A percentile compares a stretch with the other conserved stretches of the same genome.
Conservation (phyloP, 2,797 vertebrate species). For the Brachyrhaphis roseni region DNA sequence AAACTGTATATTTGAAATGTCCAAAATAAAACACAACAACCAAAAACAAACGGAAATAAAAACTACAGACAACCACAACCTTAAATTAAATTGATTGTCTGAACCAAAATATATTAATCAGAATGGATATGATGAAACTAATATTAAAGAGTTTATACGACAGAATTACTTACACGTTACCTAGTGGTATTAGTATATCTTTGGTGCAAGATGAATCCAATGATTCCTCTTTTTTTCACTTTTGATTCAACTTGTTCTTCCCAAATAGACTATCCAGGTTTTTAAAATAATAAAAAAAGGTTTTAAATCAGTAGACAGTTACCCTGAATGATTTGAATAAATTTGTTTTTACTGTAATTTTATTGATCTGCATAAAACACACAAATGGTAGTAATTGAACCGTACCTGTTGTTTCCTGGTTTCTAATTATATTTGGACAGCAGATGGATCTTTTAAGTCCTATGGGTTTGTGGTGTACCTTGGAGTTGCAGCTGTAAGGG, state of each 20-base stretch:
- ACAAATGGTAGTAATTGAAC: not conserved
- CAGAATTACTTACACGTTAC: not conserved
- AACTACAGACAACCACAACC: too few relatives aligned
- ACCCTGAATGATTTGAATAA: not conserved
- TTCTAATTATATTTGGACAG: conserved; percentile 6
- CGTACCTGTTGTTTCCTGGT: not conserved
- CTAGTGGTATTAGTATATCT: not conserved
- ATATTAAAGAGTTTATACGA: not conserved
- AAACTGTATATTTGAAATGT: too few relatives aligned
- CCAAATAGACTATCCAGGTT: not conserved
- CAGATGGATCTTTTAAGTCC: not conserved
- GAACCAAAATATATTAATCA: too few relatives aligned
- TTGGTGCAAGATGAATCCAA: not conserved
- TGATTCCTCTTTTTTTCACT: not conserved
- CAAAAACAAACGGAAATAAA: too few relatives aligned
- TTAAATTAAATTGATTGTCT: too few relatives aligned
- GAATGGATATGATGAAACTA: too few relatives aligned
- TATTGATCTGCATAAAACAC: not conserved
- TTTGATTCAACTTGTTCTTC: not conserved
- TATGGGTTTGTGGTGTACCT: conserved; percentile 7
- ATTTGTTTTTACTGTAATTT: not conserved
- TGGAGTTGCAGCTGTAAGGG: conserved; percentile 43
- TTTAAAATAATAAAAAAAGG: not conserved
- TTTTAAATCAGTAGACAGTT: not conserved
- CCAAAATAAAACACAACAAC: too few relatives aligned